Evolutionary conservation across 1,140 invertebrate genomes (phyloP).

Genomic region (Zaprionus taronus): DNA sequence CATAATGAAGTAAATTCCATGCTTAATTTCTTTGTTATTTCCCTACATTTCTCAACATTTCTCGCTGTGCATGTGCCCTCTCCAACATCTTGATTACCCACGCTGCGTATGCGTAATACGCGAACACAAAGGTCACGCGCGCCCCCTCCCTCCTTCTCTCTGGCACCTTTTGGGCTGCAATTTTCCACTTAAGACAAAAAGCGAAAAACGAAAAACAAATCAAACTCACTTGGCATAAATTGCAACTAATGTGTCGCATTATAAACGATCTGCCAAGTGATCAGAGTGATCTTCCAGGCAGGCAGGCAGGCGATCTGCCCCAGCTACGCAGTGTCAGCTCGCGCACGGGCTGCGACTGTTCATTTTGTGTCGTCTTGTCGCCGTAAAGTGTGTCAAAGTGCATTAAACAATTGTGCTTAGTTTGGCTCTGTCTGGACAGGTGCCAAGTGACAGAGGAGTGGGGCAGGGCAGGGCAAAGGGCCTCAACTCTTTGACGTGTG

Average conservation of each 20-base stretch:
- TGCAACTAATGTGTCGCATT: constrained; percentile 19
- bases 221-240: constrained; percentile 37
- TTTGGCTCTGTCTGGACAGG: constrained; percentile 42
- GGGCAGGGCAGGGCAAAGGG: background rate
- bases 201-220: constrained; percentile 31
- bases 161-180: constrained; percentile 15
- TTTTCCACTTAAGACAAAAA: constrained; percentile 36
- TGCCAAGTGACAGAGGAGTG: constrained; percentile 5
- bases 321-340: background rate
- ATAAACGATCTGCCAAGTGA: background rate
- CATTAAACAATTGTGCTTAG: constrained; percentile 75
- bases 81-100: background rate
- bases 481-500: constrained; percentile 22
- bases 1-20: too few relatives aligned
- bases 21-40: too few relatives aligned
- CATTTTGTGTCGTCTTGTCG: constrained; percentile 28
- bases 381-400: constrained; percentile 75
- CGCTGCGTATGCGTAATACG: constrained; percentile 33
- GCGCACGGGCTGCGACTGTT: constrained; percentile 5
- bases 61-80: background rate
- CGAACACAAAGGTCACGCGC: background rate
- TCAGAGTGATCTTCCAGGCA: constrained; percentile 5
- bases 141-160: background rate
- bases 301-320: background rate
- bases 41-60: background rate